These are phyloP conservation scores for Oceanodroma tethys DNA, from an alignment of 2,113 vertebrate species.

Conservation along the genomic window DNA sequence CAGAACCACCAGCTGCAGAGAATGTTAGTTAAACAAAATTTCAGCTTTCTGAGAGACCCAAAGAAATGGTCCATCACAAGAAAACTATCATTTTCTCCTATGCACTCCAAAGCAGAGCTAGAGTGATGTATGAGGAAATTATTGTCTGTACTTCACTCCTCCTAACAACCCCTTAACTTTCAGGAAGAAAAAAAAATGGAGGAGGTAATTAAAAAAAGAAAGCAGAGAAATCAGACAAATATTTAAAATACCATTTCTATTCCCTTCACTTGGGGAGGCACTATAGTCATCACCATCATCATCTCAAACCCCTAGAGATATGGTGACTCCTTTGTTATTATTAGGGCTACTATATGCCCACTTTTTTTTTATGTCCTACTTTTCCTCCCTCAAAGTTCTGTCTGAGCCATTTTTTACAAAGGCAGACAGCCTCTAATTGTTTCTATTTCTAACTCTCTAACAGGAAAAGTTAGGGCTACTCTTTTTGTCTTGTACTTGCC, in stretches of 20 bases:
- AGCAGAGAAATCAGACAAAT: neutral
- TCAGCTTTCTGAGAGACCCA: neutral
- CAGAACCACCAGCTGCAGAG: constrained; percentile 2
- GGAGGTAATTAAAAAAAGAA: neutral
- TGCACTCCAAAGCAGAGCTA: neutral
- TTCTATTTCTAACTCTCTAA: neutral
- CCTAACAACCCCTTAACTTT: neutral
- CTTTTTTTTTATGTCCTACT: neutral
- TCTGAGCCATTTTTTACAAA: neutral
- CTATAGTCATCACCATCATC: neutral
- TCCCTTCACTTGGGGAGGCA: neutral
- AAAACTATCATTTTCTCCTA: neutral
- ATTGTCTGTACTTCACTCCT: neutral
- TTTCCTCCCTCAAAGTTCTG: neutral
- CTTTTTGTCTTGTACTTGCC: neutral
- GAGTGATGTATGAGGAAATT: neutral
- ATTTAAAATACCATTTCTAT: neutral
- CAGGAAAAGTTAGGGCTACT: neutral
- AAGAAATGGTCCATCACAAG: neutral
- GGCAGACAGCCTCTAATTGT: neutral
- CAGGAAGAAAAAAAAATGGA: neutral
- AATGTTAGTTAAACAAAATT: constrained; percentile 3
- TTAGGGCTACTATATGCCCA: neutral
- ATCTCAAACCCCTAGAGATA: neutral
- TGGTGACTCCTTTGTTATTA: neutral